Conservation (phyloP, 2,113 vertebrate genomes). For the Callaeas wilsoni region DNA sequence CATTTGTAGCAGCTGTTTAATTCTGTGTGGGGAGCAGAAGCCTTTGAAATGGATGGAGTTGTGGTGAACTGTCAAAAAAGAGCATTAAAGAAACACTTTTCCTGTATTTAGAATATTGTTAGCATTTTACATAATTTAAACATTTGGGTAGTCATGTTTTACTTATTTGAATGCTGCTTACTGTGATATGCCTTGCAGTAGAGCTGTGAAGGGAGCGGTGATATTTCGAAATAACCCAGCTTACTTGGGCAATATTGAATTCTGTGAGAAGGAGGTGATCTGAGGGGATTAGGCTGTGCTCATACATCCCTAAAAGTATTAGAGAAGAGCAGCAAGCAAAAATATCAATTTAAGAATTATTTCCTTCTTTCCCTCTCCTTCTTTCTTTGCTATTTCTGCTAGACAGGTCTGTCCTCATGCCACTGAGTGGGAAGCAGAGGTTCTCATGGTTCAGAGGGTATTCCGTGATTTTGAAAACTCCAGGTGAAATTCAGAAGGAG, state of each 20-base stretch:
- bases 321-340: background rate
- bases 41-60: conserved; percentile 51
- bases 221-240: background rate
- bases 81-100: conserved; percentile 31
- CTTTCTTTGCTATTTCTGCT: background rate
- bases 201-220: background rate
- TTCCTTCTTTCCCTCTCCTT: background rate
- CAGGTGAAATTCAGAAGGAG: background rate
- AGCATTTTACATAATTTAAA: conserved; percentile 37
- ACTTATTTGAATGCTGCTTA: background rate
- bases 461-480: background rate
- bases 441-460: background rate
- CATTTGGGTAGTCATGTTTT: conserved; percentile 21
- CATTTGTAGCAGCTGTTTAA: conserved; percentile 42
- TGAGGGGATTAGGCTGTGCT: background rate
- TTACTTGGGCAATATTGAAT: background rate
- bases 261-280: background rate
- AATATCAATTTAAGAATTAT: background rate
- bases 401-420: background rate
- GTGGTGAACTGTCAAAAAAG: conserved; percentile 20
- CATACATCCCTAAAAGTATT: background rate
- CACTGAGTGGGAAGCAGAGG: background rate
- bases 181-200: background rate
- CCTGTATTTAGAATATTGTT: conserved; percentile 36
- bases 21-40: conserved; percentile 34